Base-by-base conservation (phyloP, 2,888 invertebrate species). In the Plusia festucae region DNA sequence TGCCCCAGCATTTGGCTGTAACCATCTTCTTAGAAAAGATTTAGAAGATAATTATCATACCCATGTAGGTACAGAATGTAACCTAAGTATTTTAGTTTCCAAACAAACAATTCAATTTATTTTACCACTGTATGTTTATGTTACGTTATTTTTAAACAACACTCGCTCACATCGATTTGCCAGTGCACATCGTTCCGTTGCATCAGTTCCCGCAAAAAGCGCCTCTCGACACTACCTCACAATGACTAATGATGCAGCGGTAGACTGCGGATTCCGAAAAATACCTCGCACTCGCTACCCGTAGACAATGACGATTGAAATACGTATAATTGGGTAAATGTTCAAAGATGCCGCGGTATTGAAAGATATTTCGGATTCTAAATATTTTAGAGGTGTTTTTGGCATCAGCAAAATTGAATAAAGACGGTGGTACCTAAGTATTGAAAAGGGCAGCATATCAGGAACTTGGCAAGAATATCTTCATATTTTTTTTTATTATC, bases 191-290 rank as follows among this genome's bases (percentile, higher is more conserved):
- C 80, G 79, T 56, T 80, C 79, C 61, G 85, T 87, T 91, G 91
- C 91, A 91, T 87, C 85, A 84, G 82, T 66, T 65, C 73, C 82
- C 81, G 89, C 91, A 93, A 93, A 93, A 93, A 92, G 85, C 84
- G 72, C 68, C 86, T 76, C 79, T 80, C 88, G 80, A 82, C 89
- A 84, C 85, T 83, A 78, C 82, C 83, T 82, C 83, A 80, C 84
- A 83, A 90, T 93, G 93, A 94, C 87, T 91, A 93, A 93, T 93
- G 93, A 93, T 91, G 83, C 16, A 44, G 46, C 73, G 67, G 73
- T 73, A 82, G 84, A 82, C 82, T 81, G 82, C 80, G 88, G 89
- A 89, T 91, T 90, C 86, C 84, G 85, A 90, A 90, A 92, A 91
- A 90, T 90, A 90, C 87, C 85, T 84, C 89, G 81, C 81, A 86